Percentiles rank a stretch among this genome's conserved stretches.
Evolutionary conservation across 2,888 invertebrate species (phyloP).

Genomic region (Callimorpha dominula): DNA sequence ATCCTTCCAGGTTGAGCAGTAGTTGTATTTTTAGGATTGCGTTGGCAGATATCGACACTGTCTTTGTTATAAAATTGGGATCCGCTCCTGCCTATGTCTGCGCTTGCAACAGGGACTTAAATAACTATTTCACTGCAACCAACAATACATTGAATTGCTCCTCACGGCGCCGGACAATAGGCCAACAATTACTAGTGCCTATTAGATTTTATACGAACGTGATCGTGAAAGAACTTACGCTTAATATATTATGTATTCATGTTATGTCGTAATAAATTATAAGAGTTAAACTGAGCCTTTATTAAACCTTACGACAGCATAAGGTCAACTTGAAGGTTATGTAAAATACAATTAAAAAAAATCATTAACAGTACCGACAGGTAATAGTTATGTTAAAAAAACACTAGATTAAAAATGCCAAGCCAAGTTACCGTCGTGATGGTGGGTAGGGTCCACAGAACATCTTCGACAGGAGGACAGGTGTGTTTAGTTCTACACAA

Average conservation of each 20-base stretch:
- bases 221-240: conserved; percentile 1
- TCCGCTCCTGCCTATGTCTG: background rate
- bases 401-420: background rate
- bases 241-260: conserved; percentile 3
- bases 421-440: background rate
- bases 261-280: background rate
- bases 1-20: background rate
- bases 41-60: background rate
- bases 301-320: background rate
- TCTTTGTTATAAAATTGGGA: background rate
- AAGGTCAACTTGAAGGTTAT: background rate
- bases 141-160: background rate
- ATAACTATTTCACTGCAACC: background rate
- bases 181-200: background rate
- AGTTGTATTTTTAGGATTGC: background rate
- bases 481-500: background rate
- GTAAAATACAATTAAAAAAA: background rate
- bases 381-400: background rate
- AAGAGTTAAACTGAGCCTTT: background rate
- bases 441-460: background rate
- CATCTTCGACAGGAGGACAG: background rate
- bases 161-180: background rate
- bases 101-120: background rate
- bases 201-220: background rate
- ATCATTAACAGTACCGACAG: background rate